These are phyloP conservation scores for Anthonomus grandis DNA, from an alignment of 1,140 invertebrate species.

Conservation along the genomic window DNA sequence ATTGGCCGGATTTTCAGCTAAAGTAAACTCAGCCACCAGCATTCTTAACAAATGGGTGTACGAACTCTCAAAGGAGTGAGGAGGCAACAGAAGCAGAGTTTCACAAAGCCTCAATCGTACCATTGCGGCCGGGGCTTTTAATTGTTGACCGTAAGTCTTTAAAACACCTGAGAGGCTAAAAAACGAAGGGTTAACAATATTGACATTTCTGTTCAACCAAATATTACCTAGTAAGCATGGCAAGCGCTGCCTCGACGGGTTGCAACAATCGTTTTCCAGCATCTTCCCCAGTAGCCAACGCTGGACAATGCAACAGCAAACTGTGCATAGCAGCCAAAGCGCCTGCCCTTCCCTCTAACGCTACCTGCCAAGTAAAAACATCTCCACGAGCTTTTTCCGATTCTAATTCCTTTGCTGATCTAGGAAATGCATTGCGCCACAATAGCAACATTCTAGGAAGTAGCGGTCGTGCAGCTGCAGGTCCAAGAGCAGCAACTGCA, in stretches of 20 bases:
- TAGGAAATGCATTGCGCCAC: conserved; percentile 97
- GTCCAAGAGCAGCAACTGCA: conserved; percentile 91
- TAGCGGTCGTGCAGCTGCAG: conserved; percentile 83
- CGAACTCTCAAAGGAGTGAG: conserved; percentile 82
- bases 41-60: conserved; percentile 85
- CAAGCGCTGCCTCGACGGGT: conserved; percentile 91
- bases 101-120: conserved; percentile 89
- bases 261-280: conserved; percentile 76
- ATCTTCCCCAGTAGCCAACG: conserved; percentile 89
- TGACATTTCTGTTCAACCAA: neutral
- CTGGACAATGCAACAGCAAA: conserved; percentile 86
- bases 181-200: conserved; percentile 21
- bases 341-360: conserved; percentile 92
- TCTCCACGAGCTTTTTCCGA: conserved; percentile 96
- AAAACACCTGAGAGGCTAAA: conserved; percentile 77
- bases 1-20: conserved; percentile 92
- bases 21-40: conserved; percentile 95
- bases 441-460: conserved; percentile 89
- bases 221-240: conserved; percentile 86
- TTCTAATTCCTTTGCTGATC: conserved; percentile 93
- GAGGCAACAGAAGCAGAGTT: conserved; percentile 78
- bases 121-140: conserved; percentile 92
- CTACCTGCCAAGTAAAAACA: conserved; percentile 99
- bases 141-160: conserved; percentile 88
- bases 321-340: conserved; percentile 94